These are phyloP conservation scores for Pantelozetes paolii DNA, from an alignment of 2,888 invertebrate genomes.

Conservation along the genomic window DNA sequence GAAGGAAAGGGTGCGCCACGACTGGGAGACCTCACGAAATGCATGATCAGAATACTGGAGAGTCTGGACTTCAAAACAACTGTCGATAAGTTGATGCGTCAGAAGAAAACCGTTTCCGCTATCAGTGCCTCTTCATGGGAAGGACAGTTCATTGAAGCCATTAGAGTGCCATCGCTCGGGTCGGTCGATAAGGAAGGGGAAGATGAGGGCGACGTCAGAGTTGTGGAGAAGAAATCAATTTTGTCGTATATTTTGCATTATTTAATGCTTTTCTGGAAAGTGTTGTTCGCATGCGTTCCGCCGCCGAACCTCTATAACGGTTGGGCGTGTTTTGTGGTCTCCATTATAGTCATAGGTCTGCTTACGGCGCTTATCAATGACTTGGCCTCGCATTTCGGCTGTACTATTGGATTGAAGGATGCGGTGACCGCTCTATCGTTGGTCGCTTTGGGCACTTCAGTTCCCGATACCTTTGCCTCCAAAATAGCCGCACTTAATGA, in stretches of 20 bases:
- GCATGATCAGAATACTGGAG: constrained; percentile 63
- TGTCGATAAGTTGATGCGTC: constrained; percentile 94
- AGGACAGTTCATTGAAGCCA: constrained; percentile 95
- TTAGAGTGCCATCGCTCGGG: constrained; percentile 68
- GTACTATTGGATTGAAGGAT: constrained; percentile 92
- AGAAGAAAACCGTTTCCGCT: constrained; percentile 89
- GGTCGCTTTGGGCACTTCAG: constrained; percentile 95
- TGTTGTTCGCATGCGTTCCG: constrained; percentile 93
- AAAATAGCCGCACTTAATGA: constrained; percentile 98
- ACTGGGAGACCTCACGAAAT: constrained; percentile 12
- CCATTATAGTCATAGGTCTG: constrained; percentile 84
- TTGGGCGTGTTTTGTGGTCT: constrained; percentile 88
- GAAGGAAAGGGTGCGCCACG: constrained; percentile 17
- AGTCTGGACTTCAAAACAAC: constrained; percentile 55
- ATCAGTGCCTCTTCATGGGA: constrained; percentile 94
- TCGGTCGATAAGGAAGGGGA: constrained; percentile 57
- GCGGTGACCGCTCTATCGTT: constrained; percentile 95
- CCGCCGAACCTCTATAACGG: constrained; percentile 86
- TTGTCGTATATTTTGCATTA: constrained; percentile 93
- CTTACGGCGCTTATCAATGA: constrained; percentile 96
- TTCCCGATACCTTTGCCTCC: constrained; percentile 99
- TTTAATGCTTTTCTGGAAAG: constrained; percentile 95
- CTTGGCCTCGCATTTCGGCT: constrained; percentile 94
- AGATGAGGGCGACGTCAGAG: constrained; percentile 49
- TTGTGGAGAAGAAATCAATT: constrained; percentile 58